phyloP scores from a whole-genome alignment of 1,140 invertebrate species.

The Phenacoccus solenopsis region DNA sequence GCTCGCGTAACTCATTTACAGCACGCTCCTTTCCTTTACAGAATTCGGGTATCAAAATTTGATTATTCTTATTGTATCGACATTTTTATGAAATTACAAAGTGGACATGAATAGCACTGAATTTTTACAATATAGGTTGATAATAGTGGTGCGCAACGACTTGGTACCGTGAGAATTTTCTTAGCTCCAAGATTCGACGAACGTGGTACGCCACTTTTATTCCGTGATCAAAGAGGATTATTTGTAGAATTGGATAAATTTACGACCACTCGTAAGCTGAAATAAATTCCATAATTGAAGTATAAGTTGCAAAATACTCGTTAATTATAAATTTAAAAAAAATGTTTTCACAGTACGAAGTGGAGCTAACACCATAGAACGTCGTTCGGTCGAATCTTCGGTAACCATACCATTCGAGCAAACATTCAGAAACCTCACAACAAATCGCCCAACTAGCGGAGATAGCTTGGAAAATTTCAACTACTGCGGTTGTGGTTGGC shows the following conservation, averaged over 20 bases:
- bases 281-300: not conserved
- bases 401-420: slow-evolving; percentile 52
- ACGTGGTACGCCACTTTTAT: slow-evolving; percentile 35
- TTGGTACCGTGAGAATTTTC: slow-evolving; percentile 45
- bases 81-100: too few species aligned
- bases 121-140: slow-evolving; percentile 29
- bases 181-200: slow-evolving; percentile 44
- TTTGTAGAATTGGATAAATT: slow-evolving; percentile 49
- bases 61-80: not conserved
- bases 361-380: slow-evolving; percentile 41
- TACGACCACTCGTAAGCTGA: slow-evolving; percentile 35
- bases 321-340: not conserved
- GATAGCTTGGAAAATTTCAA: slow-evolving; percentile 37
- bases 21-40: slow-evolving; percentile 35
- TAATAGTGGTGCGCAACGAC: slow-evolving; percentile 29
- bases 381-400: slow-evolving; percentile 42
- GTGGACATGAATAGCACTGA: too few species aligned
- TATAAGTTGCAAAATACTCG: not conserved
- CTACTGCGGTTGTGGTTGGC: slow-evolving; percentile 80
- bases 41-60: slow-evolving; percentile 24
- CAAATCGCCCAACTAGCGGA: slow-evolving; percentile 32
- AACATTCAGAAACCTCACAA: slow-evolving; percentile 44
- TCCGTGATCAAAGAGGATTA: slow-evolving; percentile 39
- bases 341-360: slow-evolving; percentile 36
- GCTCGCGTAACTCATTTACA: slow-evolving; percentile 38